A percentile compares a stretch with the other conserved stretches of the same genome.
phyloP scores from a whole-genome alignment of 1,140 invertebrate genomes.

The Eubasilissa regina region DNA sequence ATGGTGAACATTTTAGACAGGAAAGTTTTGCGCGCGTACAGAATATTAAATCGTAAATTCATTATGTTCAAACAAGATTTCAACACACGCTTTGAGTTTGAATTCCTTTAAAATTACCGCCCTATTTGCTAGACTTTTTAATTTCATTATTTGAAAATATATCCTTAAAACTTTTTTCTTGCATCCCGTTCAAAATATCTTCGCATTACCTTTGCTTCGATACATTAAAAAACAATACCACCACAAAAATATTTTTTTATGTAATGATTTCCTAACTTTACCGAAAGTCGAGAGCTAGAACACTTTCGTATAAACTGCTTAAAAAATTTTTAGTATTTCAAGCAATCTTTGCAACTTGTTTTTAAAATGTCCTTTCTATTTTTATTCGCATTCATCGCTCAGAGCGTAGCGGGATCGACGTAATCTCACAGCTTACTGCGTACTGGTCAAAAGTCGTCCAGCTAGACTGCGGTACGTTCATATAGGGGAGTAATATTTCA shows the following conservation, averaged over 20 bases:
- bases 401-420: neutral
- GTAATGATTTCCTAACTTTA: too few relatives aligned
- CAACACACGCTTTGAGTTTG: neutral
- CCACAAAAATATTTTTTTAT: too few relatives aligned
- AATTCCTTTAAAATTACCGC: neutral
- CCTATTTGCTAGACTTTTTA: too few relatives aligned
- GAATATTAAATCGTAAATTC: constrained; percentile 39
- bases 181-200: too few relatives aligned
- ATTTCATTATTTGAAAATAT: too few relatives aligned
- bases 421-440: constrained; percentile 4
- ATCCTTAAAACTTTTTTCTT: too few relatives aligned
- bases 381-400: neutral
- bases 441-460: constrained; percentile 14
- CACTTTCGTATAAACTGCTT: too few relatives aligned
- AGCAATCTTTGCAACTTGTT: neutral
- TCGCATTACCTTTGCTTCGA: too few relatives aligned
- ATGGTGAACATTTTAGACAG: constrained; percentile 19
- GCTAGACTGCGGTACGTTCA: neutral
- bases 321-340: too few relatives aligned
- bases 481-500: neutral
- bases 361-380: neutral
- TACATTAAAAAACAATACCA: too few relatives aligned
- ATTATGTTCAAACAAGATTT: constrained; percentile 30
- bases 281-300: too few relatives aligned
- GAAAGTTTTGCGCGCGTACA: constrained; percentile 24